Conservation (phyloP, 2,113 vertebrate genomes). For the Pteronura brasiliensis region DNA sequence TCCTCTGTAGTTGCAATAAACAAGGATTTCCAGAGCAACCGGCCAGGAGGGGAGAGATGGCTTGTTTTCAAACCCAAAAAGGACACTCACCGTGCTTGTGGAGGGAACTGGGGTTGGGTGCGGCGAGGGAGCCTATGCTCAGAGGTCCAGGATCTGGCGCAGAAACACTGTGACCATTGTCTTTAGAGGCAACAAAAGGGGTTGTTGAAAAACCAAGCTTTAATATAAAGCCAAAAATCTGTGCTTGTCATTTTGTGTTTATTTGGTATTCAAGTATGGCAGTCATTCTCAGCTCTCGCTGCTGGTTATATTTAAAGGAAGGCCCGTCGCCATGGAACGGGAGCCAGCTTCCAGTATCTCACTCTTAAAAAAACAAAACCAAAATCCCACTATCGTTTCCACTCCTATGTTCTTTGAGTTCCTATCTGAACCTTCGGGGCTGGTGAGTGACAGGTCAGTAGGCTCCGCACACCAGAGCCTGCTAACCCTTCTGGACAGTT, state of each 20-base stretch:
- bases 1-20: neutral
- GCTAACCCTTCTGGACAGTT: neutral
- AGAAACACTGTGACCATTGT: slow-evolving; percentile 66
- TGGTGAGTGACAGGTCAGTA: neutral
- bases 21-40: neutral
- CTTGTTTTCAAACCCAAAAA: slow-evolving; percentile 4
- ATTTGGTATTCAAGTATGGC: slow-evolving; percentile 47
- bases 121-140: neutral
- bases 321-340: neutral
- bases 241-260: slow-evolving; percentile 66
- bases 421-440: neutral
- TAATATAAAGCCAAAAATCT: slow-evolving; percentile 75
- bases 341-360: neutral
- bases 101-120: slow-evolving; percentile 22
- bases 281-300: neutral
- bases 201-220: slow-evolving; percentile 72
- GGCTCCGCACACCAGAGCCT: neutral
- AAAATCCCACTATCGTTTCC: neutral
- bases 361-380: slow-evolving; percentile 4
- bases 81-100: neutral
- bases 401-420: neutral
- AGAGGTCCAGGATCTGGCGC: slow-evolving; percentile 70
- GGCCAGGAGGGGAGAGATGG: neutral
- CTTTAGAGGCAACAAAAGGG: slow-evolving; percentile 64
- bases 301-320: slow-evolving; percentile 39